phyloP scores from a whole-genome alignment of 2,113 vertebrate genomes.

The Eptatretus burgeri region DNA sequence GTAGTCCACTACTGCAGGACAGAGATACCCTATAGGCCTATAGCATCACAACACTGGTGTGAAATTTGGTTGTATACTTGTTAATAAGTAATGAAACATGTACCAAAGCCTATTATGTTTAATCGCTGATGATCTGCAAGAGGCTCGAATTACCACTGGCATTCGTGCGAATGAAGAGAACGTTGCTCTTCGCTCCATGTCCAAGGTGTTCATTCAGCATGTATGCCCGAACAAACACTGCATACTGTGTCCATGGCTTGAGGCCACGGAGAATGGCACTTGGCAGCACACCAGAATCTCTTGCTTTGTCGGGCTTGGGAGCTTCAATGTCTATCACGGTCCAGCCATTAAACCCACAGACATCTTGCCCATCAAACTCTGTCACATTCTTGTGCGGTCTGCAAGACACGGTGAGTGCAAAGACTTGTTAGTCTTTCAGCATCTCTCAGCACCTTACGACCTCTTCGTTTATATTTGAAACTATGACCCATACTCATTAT shows the following conservation, averaged over 20 bases:
- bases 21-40: too few species aligned
- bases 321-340: slow-evolving; percentile 58
- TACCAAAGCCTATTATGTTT: too few species aligned
- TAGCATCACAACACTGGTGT: too few species aligned
- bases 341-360: slow-evolving; percentile 88
- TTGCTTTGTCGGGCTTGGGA: slow-evolving; percentile 12
- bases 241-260: slow-evolving; percentile 88
- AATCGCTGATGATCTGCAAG: not conserved
- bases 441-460: too few species aligned
- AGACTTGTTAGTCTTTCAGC: too few species aligned
- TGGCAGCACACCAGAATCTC: slow-evolving; percentile 17
- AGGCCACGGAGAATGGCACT: slow-evolving; percentile 37
- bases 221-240: slow-evolving; percentile 62
- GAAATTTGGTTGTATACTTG: too few species aligned
- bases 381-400: slow-evolving; percentile 77
- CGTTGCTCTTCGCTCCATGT: slow-evolving; percentile 64
- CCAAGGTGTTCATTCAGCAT: slow-evolving; percentile 52
- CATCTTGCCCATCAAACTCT: slow-evolving; percentile 78
- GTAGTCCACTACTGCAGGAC: too few species aligned
- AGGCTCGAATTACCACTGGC: slow-evolving; percentile 35
- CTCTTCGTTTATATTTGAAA: too few species aligned
- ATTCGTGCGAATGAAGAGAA: slow-evolving; percentile 67
- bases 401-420: not conserved
- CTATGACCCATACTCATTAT: too few species aligned
- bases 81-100: too few species aligned